Evolutionary conservation across 2,888 invertebrate genomes (phyloP), one percentile per base, ranked within the genome.

Genomic region (Macrostomum cliftonense): DNA sequence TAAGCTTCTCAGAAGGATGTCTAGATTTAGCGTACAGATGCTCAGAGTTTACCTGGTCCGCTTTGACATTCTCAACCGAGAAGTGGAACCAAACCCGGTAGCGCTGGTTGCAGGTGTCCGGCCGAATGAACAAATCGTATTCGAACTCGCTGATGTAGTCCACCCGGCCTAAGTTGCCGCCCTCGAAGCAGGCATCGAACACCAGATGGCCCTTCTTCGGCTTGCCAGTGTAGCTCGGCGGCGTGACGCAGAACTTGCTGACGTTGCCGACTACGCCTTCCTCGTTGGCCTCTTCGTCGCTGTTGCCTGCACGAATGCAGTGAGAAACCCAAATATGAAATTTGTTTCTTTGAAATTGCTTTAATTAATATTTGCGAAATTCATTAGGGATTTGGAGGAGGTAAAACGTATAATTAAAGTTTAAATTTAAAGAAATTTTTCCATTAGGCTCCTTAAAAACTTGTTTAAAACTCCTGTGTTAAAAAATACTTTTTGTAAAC

Each of bases 31-130:
- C 9, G 28, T 28, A 28, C 9, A 28, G 28, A n/a, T n/a, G n/a
- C 28, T 9, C 4, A 36, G 28, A 17, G 12, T 45, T 49, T 64
- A 82, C 83, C 77, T 93, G 93, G 68, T 93, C 88, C 53, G 81
- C 78, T 59, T 81, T 82, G 0, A 85, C 85, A 67, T 95, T 95
- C 68, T 91, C 91, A 38, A 95, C 91, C 1, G 89, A 87, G 65
- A 95, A 97, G 73, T 95, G 89, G 71, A 91, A 95, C 95, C 93
- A 95, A 58, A 93, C 81, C 45, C 95, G 75, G 55, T 82, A 79
- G 42, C 87, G 77, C 0, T 91, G 89, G 66, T 87, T 83, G 69
- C 91, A 89, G 0, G 91, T 93, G 69, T 97, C 95, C 0, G 95
- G 93, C 42, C 95, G 76, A 49, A 97, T 79, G 71, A 82, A 93